Evolutionary conservation across 2,888 invertebrate genomes (phyloP).

Genomic region (Operophtera brumata): DNA sequence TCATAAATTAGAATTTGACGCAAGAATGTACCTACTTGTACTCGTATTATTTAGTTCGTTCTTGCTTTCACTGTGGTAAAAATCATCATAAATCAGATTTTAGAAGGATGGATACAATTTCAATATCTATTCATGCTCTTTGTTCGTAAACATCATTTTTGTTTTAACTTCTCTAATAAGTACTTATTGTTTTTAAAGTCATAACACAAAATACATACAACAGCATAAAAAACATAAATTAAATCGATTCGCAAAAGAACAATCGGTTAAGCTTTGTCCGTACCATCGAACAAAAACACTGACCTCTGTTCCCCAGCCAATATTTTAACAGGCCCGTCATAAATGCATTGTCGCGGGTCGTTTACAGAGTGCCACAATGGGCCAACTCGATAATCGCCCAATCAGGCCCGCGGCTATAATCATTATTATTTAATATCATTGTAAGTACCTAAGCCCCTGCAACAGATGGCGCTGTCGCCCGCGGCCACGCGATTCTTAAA

Average conservation of each 20-base stretch:
- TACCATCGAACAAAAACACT: conserved; percentile 24
- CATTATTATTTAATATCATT: conserved; percentile 54
- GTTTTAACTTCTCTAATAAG: no score
- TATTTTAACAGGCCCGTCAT: conserved; percentile 42
- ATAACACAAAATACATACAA: no score
- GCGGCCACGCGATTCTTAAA: conserved; percentile 55
- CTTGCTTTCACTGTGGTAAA: conserved; percentile 6
- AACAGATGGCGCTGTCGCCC: conserved; percentile 66
- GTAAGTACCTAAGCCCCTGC: conserved; percentile 44
- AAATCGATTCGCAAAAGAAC: conserved; percentile 16
- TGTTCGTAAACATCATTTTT: neutral
- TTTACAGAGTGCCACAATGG: conserved; percentile 46
- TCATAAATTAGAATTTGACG: conserved; percentile 30
- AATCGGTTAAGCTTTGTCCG: conserved; percentile 21
- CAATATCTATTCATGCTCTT: no score
- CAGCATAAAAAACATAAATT: conserved; percentile 9
- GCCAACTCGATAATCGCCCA: conserved; percentile 44
- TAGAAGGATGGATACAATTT: no score
- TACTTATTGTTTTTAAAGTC: no score
- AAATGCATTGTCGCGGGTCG: conserved; percentile 44
- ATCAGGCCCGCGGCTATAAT: conserved; percentile 48
- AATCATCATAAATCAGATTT: conserved; percentile 12
- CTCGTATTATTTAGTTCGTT: conserved; percentile 30
- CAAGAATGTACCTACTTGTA: no score
- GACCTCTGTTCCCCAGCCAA: conserved; percentile 39